Evolutionary conservation across 2,888 invertebrate species (phyloP), one percentile per base, ranked within the genome.

Genomic region (Sinelater perroti): DNA sequence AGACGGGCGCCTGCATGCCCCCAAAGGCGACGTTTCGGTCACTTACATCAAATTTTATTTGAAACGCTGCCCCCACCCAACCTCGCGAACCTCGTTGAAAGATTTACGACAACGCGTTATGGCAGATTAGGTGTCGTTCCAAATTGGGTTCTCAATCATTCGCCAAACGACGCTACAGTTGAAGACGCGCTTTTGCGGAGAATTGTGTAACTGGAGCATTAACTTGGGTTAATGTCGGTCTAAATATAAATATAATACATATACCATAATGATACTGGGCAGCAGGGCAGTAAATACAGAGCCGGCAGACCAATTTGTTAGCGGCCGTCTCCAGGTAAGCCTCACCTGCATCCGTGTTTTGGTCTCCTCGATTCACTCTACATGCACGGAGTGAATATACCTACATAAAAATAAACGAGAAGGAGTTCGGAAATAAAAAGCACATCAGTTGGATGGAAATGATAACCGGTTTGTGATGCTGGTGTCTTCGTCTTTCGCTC

Each of bases 361-460:
- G 72, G 72, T 60, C 69, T 63, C 64, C 66, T 67, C 65, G 64
- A 67, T 72, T 70, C 72, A 74, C 71, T 74, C 71, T 70, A 71
- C 70, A 71, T 72, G 73, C 70, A 71, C 70, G 71, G 66, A 70
- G 72, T 74, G 67, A 72, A 69, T 74, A 73, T 73, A 72, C 71
- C 72, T 72, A 70, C 69, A 72, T 69, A 74, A 72, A 72, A 74
- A 74, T 72, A 69, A 67, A 62, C 58, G 68, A 68, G 68, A 73
- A 70, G 74, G 73, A 70, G 67, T 70, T 69, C 68, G 70, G 71
- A 75, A 74, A 74, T 73, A 74, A 75, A 75, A 77, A 74, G 75
- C 73, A 73, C 76, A 78, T 77, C 78, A 77, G 75, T 76, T 77
- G 76, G 72, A 76, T 77, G 76, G 72, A 76, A 74, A 71, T 71